Base-by-base conservation (phyloP, 2,888 invertebrate species). In the Cheilosia vernalis region DNA sequence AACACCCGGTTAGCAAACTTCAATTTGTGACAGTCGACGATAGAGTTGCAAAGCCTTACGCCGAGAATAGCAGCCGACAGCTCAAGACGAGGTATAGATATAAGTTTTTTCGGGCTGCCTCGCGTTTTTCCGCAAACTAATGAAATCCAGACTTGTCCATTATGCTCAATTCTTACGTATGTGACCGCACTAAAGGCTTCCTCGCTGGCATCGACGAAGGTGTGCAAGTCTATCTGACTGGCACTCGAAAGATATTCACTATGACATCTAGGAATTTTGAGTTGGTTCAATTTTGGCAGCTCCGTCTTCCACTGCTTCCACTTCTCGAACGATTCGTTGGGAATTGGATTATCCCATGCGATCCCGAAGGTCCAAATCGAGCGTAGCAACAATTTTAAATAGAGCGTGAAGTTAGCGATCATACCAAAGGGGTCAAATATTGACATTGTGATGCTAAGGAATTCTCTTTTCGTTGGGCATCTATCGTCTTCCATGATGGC, bases 371-470 rank as follows among this genome's bases (percentile, higher is more conserved):
- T 5, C 58, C 40, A 58, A 4, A 58, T 37, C 13, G 21, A 37
- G 0, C 19, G 30, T 4, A 67, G 13, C 17, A 55, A 33, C 37
- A 64, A 21, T 24, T 37, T 58, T 9, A 44, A 40, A 17, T 53
- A 27, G 1, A 67, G 55, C 55, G 30, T 44, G 13, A 42, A 67
- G 21, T 55, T 69, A 9, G 63, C 56, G 3, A 55, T 55, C 17
- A 74, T 56, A 6, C 64, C 74, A 24, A 64, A 33, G 2, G 64
- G 56, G 13, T 74, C 74, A 17, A 64, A 74, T 42, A 55, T 21
- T 2, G 53, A 53, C 72, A 61, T 55, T 9, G 88, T 80, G 0
- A 88, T 44, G 0, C 87, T 53, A 2, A 89, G 63, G 9, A 88
- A 72, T 15, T 37, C 58, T 13, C 49, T 60, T 19, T 61, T 72